Evolutionary conservation across 2,113 vertebrate genomes (phyloP), one percentile per base, ranked within the genome.

Genomic region (Pteronura brasiliensis): DNA sequence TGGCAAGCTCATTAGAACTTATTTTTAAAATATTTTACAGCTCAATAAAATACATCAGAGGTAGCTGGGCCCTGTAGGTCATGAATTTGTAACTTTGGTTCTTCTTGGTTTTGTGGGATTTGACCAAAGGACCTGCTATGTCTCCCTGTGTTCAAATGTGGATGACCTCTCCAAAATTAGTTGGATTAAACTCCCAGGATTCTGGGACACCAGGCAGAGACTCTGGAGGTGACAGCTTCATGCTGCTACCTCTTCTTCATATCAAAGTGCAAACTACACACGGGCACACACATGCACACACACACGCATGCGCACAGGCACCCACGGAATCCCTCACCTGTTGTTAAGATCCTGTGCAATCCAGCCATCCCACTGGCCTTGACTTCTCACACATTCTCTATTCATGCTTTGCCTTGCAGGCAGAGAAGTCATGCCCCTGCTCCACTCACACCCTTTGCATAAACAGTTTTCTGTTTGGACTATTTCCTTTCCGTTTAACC

Each of bases 281-380:
- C 44, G 6, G 3, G 14, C 25, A 21, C 18, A 31, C 18, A 11
- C 10, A 39, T 31, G 27, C 31, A 34, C 36, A 18, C 49, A 27
- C 14, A 29, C 47, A 29, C 76, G 27, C 39, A 23, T 27, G 17
- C 27, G 0, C 18, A 14, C 1, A 1, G 4, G 29, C 4, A 15
- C n/a, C 74, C 42, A 85, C 12, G 34, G 4, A 29, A 0, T 20
- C 57, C 36, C 65, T 91, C 10, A 9, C 47, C 72, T 87, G 3
- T 39, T 55, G 42, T 71, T 31, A 86, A 87, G 18, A 12, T 36
- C 77, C 59, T 36, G 1, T 2, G 0, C 55, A 42, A 71, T 25
- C 31, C 31, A 74, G 87, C 36, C 36, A 63, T 34, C 18, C 55
- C 74, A n/a, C 27, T 87, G 49, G 52, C n/a, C 27, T 44, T 71